Evolutionary conservation across 2,888 invertebrate species (phyloP).

Genomic region (Troides oblongomaculatus): DNA sequence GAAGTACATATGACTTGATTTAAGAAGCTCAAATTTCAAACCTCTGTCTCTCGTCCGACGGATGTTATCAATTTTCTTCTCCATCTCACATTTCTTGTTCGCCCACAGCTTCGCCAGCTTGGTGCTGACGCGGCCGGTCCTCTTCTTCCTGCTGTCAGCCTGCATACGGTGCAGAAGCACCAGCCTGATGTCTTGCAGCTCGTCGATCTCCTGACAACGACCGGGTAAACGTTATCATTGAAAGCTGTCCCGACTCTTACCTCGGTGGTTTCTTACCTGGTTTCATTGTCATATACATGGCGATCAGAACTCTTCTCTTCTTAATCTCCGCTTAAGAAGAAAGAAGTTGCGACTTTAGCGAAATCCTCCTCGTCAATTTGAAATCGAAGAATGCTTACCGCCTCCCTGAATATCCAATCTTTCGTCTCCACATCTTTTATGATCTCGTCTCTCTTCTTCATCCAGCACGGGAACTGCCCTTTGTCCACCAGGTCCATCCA

Average conservation of each 20-base stretch:
- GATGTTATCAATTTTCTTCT: conserved; percentile 78
- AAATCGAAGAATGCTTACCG: conserved; percentile 63
- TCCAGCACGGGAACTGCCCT: conserved; percentile 59
- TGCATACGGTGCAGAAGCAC: conserved; percentile 84
- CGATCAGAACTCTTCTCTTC: no score
- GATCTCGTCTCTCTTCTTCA: conserved; percentile 82
- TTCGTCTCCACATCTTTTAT: conserved; percentile 89
- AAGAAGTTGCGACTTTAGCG: no score
- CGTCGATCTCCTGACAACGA: conserved; percentile 82
- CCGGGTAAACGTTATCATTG: neutral
- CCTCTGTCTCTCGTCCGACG: conserved; percentile 74
- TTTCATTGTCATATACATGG: no score
- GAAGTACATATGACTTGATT: no score
- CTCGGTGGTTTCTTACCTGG: no score
- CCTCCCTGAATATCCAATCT: conserved; percentile 91
- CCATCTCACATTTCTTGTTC: conserved; percentile 77
- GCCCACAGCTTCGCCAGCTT: conserved; percentile 77
- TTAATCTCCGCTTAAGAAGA: no score
- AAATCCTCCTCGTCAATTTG: no score
- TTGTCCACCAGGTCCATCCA: conserved; percentile 62
- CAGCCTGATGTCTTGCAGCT: conserved; percentile 84
- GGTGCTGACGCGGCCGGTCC: conserved; percentile 59
- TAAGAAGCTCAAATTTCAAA: conserved; percentile 33
- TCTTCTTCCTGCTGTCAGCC: conserved; percentile 72
- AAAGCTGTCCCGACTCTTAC: no score